Conservation (phyloP, 1,140 invertebrate species). For the Lerema accius region DNA sequence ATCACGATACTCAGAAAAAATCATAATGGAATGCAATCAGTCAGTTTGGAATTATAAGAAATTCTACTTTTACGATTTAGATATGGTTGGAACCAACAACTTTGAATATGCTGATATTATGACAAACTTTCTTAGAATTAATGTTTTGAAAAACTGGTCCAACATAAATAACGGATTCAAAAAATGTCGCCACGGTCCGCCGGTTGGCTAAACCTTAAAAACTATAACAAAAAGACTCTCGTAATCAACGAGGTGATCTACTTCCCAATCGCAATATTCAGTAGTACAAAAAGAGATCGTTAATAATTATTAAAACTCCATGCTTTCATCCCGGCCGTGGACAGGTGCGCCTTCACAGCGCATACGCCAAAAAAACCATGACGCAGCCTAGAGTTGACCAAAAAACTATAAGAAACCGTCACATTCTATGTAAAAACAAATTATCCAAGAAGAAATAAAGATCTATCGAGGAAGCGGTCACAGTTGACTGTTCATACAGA, state of each 20-base stretch:
- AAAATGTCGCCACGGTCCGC: conserved; percentile 63
- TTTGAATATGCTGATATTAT: conserved; percentile 8
- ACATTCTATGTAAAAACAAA: conserved; percentile 77
- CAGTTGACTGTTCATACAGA: conserved; percentile 75
- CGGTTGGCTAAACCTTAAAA: conserved; percentile 60
- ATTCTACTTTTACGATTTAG: neutral
- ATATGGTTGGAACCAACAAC: neutral
- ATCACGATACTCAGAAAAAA: neutral
- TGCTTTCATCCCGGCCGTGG: conserved; percentile 61
- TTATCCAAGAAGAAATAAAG: conserved; percentile 76
- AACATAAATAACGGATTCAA: conserved; percentile 59
- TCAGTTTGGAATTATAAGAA: neutral
- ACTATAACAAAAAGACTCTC: conserved; percentile 74
- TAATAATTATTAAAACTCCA: conserved; percentile 74
- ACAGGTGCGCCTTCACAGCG: conserved; percentile 53
- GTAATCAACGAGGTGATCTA: conserved; percentile 78
- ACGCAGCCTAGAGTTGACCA: conserved; percentile 43
- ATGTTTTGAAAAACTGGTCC: conserved; percentile 33
- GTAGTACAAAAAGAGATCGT: conserved; percentile 71
- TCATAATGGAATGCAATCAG: neutral
- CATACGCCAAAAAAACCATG: conserved; percentile 61
- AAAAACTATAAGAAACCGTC: conserved; percentile 66
- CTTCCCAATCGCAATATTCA: conserved; percentile 76
- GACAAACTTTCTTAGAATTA: conserved; percentile 21
- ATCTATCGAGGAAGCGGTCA: conserved; percentile 78